phyloP scores from a whole-genome alignment of 2,113 vertebrate genomes.

The Euleptes europaea region DNA sequence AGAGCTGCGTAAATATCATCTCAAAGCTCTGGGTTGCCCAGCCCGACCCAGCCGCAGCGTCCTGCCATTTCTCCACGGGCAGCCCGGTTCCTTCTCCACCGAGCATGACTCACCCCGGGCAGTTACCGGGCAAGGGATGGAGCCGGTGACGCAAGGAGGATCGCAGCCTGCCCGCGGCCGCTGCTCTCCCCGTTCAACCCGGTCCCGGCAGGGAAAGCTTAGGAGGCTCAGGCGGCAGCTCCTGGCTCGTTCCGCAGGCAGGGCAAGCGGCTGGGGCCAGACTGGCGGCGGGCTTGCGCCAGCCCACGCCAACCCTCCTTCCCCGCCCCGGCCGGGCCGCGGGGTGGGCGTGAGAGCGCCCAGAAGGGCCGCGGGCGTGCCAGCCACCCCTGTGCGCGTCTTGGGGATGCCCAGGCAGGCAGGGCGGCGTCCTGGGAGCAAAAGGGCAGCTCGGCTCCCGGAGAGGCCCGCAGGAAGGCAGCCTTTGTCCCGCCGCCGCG shows the following conservation, averaged over 20 bases:
- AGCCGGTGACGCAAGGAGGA: constrained; percentile 40
- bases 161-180: constrained; percentile 30
- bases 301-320: neutral
- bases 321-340: constrained; percentile 1
- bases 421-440: neutral
- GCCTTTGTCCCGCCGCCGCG: constrained; percentile 18
- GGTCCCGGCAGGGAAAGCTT: constrained; percentile 11
- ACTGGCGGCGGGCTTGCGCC: constrained; percentile 16
- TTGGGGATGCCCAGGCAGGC: neutral
- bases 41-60: constrained; percentile 30
- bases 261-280: constrained; percentile 40
- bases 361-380: neutral
- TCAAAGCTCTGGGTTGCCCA: constrained; percentile 37
- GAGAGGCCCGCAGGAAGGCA: too few relatives aligned
- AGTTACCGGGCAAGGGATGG: constrained; percentile 23
- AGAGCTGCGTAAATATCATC: constrained; percentile 44
- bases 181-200: neutral
- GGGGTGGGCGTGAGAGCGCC: neutral
- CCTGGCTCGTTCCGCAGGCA: constrained; percentile 49
- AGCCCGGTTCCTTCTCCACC: neutral
- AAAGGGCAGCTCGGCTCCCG: neutral
- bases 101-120: constrained; percentile 53
- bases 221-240: constrained; percentile 25
- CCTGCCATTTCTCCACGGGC: neutral
- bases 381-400: neutral